Conservation (phyloP, 2,888 invertebrate genomes). For the Netelia inedita region DNA sequence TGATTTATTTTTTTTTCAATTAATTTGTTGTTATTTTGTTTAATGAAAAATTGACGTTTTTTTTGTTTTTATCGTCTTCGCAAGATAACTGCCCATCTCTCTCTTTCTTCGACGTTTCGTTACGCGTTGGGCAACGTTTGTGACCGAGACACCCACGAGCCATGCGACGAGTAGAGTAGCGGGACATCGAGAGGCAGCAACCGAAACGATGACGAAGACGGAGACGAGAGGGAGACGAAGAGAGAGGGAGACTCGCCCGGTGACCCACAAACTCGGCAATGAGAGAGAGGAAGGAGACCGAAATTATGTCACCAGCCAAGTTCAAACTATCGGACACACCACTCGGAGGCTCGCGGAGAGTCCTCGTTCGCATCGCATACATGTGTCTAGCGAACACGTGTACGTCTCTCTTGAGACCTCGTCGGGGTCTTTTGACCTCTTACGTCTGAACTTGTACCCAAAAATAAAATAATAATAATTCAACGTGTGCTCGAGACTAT, state of each 20-base stretch:
- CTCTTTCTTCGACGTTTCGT: neutral
- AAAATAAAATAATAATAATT: neutral
- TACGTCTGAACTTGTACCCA: constrained; percentile 46
- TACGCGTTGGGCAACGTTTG: constrained; percentile 41
- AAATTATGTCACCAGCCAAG: constrained; percentile 69
- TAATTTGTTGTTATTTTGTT: neutral
- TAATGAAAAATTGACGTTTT: neutral
- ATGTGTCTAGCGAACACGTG: constrained; percentile 10
- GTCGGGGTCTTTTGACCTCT: constrained; percentile 48
- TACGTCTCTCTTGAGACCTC: neutral
- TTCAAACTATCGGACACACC: constrained; percentile 60
- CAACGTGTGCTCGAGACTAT: neutral
- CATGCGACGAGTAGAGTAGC: constrained; percentile 50
- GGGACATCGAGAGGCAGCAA: constrained; percentile 55
- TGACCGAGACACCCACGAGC: constrained; percentile 46
- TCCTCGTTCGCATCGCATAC: constrained; percentile 33
- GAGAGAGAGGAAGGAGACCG: constrained; percentile 53
- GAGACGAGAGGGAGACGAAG: constrained; percentile 3
- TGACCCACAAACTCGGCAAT: constrained; percentile 64
- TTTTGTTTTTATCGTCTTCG: too few relatives aligned
- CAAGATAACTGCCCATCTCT: too few relatives aligned
- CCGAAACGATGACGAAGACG: constrained; percentile 53
- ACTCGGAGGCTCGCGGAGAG: constrained; percentile 15
- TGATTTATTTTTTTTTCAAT: too few relatives aligned
- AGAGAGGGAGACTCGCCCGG: constrained; percentile 55